Base-by-base conservation (phyloP, 2,113 vertebrate species). In the Crotophaga sulcirostris region DNA sequence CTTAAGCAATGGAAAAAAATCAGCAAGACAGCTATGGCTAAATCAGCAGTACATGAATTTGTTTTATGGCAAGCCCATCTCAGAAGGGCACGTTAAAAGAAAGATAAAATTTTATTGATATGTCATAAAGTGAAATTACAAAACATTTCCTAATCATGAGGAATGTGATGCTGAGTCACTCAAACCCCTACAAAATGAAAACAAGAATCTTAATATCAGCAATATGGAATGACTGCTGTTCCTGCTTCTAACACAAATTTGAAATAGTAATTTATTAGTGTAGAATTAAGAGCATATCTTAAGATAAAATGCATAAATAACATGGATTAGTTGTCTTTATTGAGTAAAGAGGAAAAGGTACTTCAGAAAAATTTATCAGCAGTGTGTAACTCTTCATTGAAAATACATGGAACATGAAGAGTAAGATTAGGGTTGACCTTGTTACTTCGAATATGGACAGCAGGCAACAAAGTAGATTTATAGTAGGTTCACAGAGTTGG, bases 81-180 rank as follows among this genome's bases (percentile, higher is more conserved):
- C 87, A 77, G 80, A 73, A 86, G 40, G 56, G 25, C 34, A 72
- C 49, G 24, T 86, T 81, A 90, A 78, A 20, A 60, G 54, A 78
- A 84, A 81, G 56, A 90, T 79, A 92, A 95, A 76, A 70, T 85
- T 86, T 86, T 94, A 95, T 47, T 94, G 88, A 75, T 92, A 36
- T 29, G 63, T 70, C 58, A 1, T 84, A 90, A 92, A 93, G 40
- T 64, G 36, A 75, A 94, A 88, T 92, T 60, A 54, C 44, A 77
- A 90, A 94, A 84, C 12, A 6, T 92, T 90, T 90, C 44, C 56
- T 93, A 56, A 86, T 96, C 34, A 38, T 77, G 78, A 93, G 77
- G 76, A 94, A 86, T 52, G 64, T 75, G 52, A 47, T 96, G 85
- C 78, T 93, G 75, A 84, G 72, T 95, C 85, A 93, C 66, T 73